These are phyloP conservation scores for Chloroceryle aenea DNA, from an alignment of 2,113 vertebrate species.

Conservation along the genomic window DNA sequence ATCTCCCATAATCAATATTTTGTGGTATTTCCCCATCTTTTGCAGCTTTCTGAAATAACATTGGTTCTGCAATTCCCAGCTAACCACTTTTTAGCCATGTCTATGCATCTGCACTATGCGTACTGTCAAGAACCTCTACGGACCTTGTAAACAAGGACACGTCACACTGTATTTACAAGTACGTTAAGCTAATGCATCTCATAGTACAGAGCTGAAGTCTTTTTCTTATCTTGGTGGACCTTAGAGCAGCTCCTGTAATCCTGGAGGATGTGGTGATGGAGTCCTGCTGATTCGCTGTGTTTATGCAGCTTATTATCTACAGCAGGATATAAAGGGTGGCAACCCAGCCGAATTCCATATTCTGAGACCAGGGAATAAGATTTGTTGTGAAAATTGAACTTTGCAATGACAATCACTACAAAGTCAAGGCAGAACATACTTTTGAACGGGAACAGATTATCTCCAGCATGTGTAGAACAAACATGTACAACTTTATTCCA, in stretches of 20 bases:
- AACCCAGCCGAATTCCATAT: not conserved
- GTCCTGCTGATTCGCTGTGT: slow-evolving; percentile 16
- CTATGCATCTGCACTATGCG: not conserved
- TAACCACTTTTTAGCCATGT: not conserved
- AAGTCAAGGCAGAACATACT: not conserved
- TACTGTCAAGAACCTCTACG: not conserved
- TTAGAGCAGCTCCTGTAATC: not conserved
- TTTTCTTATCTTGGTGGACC: not conserved
- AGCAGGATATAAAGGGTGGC: not conserved
- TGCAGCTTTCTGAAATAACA: not conserved
- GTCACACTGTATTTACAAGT: not conserved
- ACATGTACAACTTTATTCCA: not conserved
- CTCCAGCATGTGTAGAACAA: not conserved
- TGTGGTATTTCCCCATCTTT: not conserved
- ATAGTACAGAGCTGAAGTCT: not conserved
- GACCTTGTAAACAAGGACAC: not conserved
- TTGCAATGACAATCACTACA: rapidly evolving
- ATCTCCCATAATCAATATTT: not conserved
- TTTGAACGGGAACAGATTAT: not conserved
- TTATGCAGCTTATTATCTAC: not conserved
- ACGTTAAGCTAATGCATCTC: not conserved
- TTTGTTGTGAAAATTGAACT: not conserved
- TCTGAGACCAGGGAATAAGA: not conserved
- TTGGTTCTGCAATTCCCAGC: not conserved
- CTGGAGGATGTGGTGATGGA: not conserved